Conservation (phyloP, 2,888 invertebrate species). For the Stenolophus ochropezus region DNA sequence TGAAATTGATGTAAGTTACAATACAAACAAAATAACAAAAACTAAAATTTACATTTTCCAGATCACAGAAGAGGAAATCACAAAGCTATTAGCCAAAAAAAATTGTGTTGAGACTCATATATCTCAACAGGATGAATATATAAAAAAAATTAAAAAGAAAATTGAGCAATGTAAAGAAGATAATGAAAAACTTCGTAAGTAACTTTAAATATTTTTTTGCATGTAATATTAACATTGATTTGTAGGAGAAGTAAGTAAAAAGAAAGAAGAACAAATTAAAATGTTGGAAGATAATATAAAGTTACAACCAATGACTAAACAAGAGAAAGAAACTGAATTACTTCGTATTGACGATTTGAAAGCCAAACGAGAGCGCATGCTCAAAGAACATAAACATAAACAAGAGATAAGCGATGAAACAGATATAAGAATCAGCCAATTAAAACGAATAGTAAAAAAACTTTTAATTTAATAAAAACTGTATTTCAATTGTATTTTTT, state of each 20-base stretch:
- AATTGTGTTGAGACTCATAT: background rate
- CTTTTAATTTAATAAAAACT: background rate
- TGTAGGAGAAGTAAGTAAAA: slow-evolving; percentile 9
- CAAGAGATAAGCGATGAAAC: slow-evolving; percentile 28
- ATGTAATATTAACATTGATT: background rate
- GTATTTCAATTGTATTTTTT: background rate
- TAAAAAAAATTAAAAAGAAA: background rate
- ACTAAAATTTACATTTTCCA: background rate
- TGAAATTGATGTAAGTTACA: background rate
- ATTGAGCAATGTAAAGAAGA: background rate
- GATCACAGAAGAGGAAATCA: background rate
- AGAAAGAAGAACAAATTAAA: background rate
- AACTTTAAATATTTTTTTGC: background rate
- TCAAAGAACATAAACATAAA: background rate
- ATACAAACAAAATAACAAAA: background rate
- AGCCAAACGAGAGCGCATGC: background rate
- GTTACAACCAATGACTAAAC: slow-evolving; percentile 14
- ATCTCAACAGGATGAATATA: background rate
- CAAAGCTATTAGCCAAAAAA: background rate
- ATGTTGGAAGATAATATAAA: background rate
- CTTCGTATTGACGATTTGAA: background rate
- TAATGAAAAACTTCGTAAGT: slow-evolving; percentile 5
- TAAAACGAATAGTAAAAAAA: slow-evolving; percentile 5
- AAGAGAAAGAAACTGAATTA: background rate
- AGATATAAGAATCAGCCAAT: slow-evolving; percentile 29